Evolutionary conservation across 2,797 vertebrate genomes (phyloP).

Genomic region (Pachyuromys duprasi): DNA sequence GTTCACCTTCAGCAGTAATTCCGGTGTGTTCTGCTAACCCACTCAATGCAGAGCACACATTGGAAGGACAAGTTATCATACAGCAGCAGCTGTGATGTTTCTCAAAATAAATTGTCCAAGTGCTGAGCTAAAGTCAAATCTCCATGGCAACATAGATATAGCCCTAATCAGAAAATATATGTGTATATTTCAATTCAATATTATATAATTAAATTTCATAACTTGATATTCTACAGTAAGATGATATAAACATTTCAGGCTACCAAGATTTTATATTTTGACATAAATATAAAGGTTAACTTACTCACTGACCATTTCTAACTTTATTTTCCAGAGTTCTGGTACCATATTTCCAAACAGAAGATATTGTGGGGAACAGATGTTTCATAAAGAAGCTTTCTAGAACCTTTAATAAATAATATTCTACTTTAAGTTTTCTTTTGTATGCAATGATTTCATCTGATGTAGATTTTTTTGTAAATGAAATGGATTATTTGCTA

Average conservation of each 20-base stretch:
- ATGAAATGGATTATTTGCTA: background rate
- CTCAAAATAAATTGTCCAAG: background rate
- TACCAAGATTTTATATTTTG: background rate
- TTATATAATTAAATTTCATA: background rate
- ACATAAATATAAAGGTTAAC: background rate
- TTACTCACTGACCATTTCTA: background rate
- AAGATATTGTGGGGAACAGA: background rate
- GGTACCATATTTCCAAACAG: background rate
- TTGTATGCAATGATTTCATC: background rate
- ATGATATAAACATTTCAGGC: background rate
- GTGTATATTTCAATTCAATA: background rate
- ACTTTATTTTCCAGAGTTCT: background rate
- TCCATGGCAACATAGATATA: background rate
- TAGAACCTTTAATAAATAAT: background rate
- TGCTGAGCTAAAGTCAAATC: background rate
- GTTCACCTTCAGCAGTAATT: background rate
- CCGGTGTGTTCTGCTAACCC: background rate
- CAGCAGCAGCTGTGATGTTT: background rate
- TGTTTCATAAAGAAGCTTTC: background rate
- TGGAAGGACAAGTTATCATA: background rate
- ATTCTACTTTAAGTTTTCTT: background rate
- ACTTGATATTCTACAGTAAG: conserved; percentile 1
- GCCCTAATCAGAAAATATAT: background rate
- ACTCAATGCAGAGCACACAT: background rate
- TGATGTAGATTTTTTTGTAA: background rate